Evolutionary conservation across 2,888 invertebrate genomes (phyloP).

Genomic region (Cephus rjabovi): DNA sequence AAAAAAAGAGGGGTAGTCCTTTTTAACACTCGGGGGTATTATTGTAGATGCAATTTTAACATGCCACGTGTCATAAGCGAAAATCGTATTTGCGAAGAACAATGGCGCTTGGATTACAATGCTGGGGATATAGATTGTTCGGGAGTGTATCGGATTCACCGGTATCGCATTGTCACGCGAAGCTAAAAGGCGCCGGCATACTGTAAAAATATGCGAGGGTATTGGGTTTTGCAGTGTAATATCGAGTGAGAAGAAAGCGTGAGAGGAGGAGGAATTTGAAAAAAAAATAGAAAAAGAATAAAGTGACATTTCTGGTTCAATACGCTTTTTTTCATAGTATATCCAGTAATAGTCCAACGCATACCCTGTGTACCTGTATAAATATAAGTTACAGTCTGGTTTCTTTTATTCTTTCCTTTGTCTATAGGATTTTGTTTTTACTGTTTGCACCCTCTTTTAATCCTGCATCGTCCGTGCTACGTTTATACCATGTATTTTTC

Average conservation of each 20-base stretch:
- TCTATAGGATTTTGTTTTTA: background rate
- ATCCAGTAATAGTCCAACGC: background rate
- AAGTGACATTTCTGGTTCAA: background rate
- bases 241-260: background rate
- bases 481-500: background rate
- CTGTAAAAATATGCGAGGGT: background rate
- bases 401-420: background rate
- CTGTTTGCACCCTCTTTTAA: background rate
- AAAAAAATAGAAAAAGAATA: background rate
- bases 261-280: background rate
- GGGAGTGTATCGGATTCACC: constrained; percentile 48
- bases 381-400: background rate
- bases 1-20: background rate
- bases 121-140: constrained; percentile 56
- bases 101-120: constrained; percentile 59
- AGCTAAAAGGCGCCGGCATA: background rate
- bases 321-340: background rate
- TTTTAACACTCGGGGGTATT: background rate
- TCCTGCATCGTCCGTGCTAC: background rate
- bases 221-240: background rate
- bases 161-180: constrained; percentile 39
- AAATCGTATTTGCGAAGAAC: constrained; percentile 53
- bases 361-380: background rate
- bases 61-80: constrained; percentile 27
- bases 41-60: background rate